Percentiles rank a stretch among this genome's conserved stretches.
These are phyloP conservation scores for Drosophila lacicola DNA, from an alignment of 2,888 invertebrate species.

Conservation along the genomic window DNA sequence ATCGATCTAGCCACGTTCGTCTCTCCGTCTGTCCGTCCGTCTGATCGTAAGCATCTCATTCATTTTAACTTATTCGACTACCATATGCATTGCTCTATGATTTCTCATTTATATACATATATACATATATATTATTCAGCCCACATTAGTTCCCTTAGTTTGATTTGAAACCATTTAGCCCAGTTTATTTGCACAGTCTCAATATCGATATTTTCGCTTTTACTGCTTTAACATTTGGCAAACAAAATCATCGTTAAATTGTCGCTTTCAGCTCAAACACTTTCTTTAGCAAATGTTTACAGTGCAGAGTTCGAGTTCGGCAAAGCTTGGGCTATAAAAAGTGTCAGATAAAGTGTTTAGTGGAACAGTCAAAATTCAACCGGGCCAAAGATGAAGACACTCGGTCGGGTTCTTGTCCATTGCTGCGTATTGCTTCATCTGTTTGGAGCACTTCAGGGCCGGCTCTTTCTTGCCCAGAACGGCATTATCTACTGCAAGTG, in stretches of 20 bases:
- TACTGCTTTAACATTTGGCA: constrained; percentile 13
- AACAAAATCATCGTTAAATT: constrained; percentile 5
- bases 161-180: neutral
- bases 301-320: neutral
- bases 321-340: constrained; percentile 30
- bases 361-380: constrained; percentile 23
- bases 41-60: too few relatives aligned
- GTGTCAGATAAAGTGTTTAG: neutral
- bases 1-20: too few relatives aligned
- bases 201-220: constrained; percentile 34
- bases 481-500: constrained; percentile 53
- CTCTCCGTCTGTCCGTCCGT: too few relatives aligned
- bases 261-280: constrained; percentile 20
- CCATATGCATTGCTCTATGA: too few relatives aligned
- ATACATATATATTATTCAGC: neutral
- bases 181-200: constrained; percentile 19
- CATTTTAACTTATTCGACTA: too few relatives aligned
- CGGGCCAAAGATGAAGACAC: constrained; percentile 25
- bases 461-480: constrained; percentile 39
- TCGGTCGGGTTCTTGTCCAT: neutral
- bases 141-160: neutral
- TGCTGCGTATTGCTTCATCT: constrained; percentile 21
- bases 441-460: constrained; percentile 26
- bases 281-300: constrained; percentile 49
- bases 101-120: neutral